Percentiles rank a stretch among this genome's conserved stretches.
Evolutionary conservation across 2,797 vertebrate genomes (phyloP).

Genomic region (Sebastes variabilis): DNA sequence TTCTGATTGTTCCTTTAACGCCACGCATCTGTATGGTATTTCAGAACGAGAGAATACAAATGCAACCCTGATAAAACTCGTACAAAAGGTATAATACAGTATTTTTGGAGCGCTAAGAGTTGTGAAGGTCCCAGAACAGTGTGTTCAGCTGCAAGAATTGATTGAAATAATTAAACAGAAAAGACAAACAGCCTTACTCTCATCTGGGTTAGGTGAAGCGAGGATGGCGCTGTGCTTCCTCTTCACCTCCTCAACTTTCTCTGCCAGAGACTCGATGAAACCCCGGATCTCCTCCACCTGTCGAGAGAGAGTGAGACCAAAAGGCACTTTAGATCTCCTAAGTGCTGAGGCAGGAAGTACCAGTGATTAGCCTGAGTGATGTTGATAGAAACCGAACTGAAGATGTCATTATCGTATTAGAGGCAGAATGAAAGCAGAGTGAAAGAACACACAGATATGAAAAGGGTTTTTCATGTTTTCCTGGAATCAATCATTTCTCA

Average conservation of each 20-base stretch:
- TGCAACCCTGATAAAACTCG: background rate
- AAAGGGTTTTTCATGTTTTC: background rate
- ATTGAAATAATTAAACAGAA: background rate
- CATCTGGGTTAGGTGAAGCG: slow-evolving; percentile 91
- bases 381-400: slow-evolving; percentile 34
- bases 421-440: slow-evolving; percentile 25
- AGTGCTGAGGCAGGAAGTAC: slow-evolving; percentile 20
- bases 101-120: background rate
- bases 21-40: background rate
- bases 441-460: background rate
- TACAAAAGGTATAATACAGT: background rate
- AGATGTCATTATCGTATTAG: slow-evolving; percentile 49
- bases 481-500: background rate
- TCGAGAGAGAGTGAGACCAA: slow-evolving; percentile 5
- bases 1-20: background rate
- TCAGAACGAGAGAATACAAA: background rate
- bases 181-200: slow-evolving; percentile 65
- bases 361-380: slow-evolving; percentile 35
- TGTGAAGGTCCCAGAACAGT: background rate
- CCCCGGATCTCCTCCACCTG: slow-evolving; percentile 97
- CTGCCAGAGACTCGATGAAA: slow-evolving; percentile 92
- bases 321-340: slow-evolving; percentile 29
- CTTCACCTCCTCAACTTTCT: slow-evolving; percentile 98
- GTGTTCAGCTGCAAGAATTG: background rate
- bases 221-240: slow-evolving; percentile 96